Percentiles rank a stretch among this genome's conserved stretches.
Evolutionary conservation across 1,140 invertebrate species (phyloP).

Genomic region (Heliconius himera): DNA sequence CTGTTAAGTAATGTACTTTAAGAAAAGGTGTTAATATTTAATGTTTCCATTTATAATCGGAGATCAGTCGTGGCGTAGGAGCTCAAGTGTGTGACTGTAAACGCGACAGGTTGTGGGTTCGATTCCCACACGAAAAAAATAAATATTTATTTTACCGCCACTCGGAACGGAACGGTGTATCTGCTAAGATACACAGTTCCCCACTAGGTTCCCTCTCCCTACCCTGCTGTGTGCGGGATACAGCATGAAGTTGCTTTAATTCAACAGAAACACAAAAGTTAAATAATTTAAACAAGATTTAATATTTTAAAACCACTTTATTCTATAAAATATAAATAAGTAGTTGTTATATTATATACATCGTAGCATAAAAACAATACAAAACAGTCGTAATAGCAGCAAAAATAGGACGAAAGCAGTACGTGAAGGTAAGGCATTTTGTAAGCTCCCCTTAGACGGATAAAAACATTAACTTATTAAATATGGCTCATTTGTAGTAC

Average conservation of each 20-base stretch:
- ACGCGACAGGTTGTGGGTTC: too few species aligned
- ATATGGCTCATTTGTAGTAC: background rate
- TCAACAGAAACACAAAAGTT: background rate
- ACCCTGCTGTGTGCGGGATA: too few species aligned
- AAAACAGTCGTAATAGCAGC: conserved; percentile 34
- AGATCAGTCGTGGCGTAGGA: too few species aligned
- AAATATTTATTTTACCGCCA: too few species aligned
- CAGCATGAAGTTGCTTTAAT: too few species aligned
- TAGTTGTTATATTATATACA: conserved; percentile 58
- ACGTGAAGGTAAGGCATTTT: background rate
- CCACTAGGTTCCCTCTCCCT: too few species aligned
- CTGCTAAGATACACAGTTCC: too few species aligned
- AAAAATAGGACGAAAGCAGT: conserved; percentile 24
- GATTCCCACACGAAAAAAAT: too few species aligned
- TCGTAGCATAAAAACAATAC: conserved; percentile 38
- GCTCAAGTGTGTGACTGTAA: too few species aligned
- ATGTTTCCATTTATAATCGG: background rate
- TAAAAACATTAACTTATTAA: background rate
- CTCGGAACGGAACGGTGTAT: too few species aligned
- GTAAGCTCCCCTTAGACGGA: background rate
- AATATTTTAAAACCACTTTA: conserved; percentile 59
- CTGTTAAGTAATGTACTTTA: conserved; percentile 35
- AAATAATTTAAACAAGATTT: conserved; percentile 21
- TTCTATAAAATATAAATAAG: conserved; percentile 53
- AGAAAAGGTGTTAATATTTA: background rate